phyloP scores from a whole-genome alignment of 2,888 invertebrate genomes.

The Orthosia incerta region DNA sequence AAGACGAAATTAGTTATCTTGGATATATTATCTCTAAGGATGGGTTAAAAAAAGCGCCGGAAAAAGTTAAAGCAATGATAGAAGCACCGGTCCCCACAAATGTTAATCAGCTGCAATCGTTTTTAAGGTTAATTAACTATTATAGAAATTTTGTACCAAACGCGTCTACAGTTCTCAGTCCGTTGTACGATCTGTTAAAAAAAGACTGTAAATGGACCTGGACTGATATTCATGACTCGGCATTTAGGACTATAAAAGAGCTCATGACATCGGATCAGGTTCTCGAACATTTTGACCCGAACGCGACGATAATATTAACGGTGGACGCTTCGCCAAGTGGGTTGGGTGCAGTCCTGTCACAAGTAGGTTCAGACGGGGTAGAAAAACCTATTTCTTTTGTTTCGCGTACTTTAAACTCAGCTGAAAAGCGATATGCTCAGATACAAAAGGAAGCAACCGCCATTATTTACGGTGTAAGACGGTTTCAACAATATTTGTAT shows the following conservation, averaged over 20 bases:
- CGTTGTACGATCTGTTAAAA: constrained; percentile 5
- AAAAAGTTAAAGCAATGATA: too few relatives aligned
- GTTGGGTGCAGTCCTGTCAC: neutral
- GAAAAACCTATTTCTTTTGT: too few relatives aligned
- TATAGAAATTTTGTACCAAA: too few relatives aligned
- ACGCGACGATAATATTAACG: constrained; percentile 15
- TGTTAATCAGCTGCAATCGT: neutral
- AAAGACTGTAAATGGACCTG: constrained; percentile 23
- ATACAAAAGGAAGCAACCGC: neutral
- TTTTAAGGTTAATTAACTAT: neutral
- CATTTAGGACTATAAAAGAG: constrained; percentile 50
- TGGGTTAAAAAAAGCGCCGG: too few relatives aligned
- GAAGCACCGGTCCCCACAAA: too few relatives aligned
- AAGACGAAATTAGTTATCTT: too few relatives aligned
- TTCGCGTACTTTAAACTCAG: neutral
- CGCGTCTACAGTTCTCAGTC: neutral
- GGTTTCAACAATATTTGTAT: neutral
- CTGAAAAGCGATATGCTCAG: neutral
- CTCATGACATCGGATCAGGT: constrained; percentile 48
- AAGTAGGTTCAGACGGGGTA: neutral
- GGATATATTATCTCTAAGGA: too few relatives aligned
- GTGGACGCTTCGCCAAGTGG: constrained; percentile 2
- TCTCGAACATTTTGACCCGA: constrained; percentile 6
- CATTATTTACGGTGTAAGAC: neutral
- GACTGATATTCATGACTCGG: constrained; percentile 4